Base-by-base conservation (phyloP, 2,888 invertebrate genomes). In the Drosophila pseudotalamancana region DNA sequence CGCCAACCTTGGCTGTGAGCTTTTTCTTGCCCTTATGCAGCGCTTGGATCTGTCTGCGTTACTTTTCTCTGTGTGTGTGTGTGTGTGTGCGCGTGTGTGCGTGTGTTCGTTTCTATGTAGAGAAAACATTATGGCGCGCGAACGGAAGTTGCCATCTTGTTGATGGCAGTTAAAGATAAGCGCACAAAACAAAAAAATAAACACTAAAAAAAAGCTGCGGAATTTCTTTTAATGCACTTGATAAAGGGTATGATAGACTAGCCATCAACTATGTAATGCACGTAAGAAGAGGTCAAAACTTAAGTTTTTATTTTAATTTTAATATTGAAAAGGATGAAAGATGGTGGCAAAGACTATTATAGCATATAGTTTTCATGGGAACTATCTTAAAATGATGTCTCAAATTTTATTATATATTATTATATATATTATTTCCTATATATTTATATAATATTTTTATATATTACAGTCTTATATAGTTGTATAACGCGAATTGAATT, bases 81-180 rank as follows among this genome's bases (percentile, higher is more conserved):
- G 25, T 43, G 49, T 73, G 56, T 35, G 32, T 21, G 29, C 51
- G 53, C 37, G 43, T 66, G 35, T 70, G 43, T 63, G 42, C 73
- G 51, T 68, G 64, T 65, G 50, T 55, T 54, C 66, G 70, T 59
- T 72, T 77, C 77, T 80, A 71, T 86, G 77, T 65, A 77, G 73
- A 80, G 76, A 77, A 86, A 86, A 77, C 86, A 86, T 90, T 89
- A 89, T 91, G 90, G 89, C 88, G 88, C 90, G 89, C 89, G 88
- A 90, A 91, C 90, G 90, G 89, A 90, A 90, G 90, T 90, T 90
- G 91, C 90, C 90, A 90, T 90, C 91, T 90, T 90, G 91, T 90
- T 91, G 91, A 91, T 90, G 90, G 89, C 89, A 88, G 88, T 90
- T 89, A 87, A 89, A 89, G 90, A 91, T 88, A 89, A 89, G 82